phyloP scores from a whole-genome alignment of 1,140 invertebrate genomes.

The Heliconius himera region DNA sequence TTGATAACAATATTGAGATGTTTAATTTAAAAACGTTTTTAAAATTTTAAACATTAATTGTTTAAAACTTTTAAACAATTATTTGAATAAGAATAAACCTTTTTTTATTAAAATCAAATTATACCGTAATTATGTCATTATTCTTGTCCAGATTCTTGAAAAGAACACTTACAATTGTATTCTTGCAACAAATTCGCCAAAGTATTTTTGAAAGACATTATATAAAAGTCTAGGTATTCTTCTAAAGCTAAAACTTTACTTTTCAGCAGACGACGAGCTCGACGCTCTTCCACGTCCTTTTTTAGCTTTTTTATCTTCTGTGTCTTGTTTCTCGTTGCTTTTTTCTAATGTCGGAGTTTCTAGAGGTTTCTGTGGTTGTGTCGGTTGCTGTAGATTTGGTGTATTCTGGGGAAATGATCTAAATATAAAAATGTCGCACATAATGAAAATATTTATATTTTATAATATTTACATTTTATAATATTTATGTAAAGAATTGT shows the following conservation, averaged over 20 bases:
- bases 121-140: neutral
- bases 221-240: too few species aligned
- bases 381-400: slow-evolving; percentile 44
- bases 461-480: too few species aligned
- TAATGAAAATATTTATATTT: too few species aligned
- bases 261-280: slow-evolving; percentile 71
- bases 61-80: too few species aligned
- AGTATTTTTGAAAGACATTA: neutral
- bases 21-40: neutral
- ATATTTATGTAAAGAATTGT: too few species aligned
- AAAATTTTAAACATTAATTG: too few species aligned
- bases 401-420: slow-evolving; percentile 46
- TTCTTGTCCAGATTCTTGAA: neutral
- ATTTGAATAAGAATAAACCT: too few species aligned
- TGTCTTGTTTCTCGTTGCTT: slow-evolving; percentile 48
- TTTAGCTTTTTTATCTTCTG: slow-evolving; percentile 63
- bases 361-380: slow-evolving; percentile 44
- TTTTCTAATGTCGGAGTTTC: slow-evolving; percentile 40
- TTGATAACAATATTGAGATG: neutral
- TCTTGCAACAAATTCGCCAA: neutral
- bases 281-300: slow-evolving; percentile 69
- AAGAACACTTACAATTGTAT: neutral
- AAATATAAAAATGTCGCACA: too few species aligned
- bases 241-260: slow-evolving; percentile 42
- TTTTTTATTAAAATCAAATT: too few species aligned